phyloP scores from a whole-genome alignment of 2,888 invertebrate species.

The Liodrosophila aerea region DNA sequence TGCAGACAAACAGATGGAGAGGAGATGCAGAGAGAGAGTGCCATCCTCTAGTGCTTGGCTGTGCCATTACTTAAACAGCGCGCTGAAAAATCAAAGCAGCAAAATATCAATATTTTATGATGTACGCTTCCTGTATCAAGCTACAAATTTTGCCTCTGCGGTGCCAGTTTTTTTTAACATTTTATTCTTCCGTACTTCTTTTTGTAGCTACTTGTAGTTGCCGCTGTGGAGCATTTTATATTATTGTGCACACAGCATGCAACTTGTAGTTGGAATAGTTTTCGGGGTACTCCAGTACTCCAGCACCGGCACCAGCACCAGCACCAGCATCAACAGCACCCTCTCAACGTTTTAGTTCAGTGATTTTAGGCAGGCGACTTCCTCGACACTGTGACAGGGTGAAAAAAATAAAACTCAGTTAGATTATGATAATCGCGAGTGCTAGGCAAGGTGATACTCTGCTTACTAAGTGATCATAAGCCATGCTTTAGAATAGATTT shows the following conservation, averaged over 20 bases:
- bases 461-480: no score
- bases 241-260: constrained; percentile 60
- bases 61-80: constrained; percentile 72
- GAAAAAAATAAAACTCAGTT: constrained; percentile 14
- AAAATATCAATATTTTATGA: constrained; percentile 79
- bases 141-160: constrained; percentile 21
- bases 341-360: constrained; percentile 71
- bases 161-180: constrained; percentile 37
- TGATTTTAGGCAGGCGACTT: constrained; percentile 72
- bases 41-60: constrained; percentile 29
- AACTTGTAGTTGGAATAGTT: constrained; percentile 61
- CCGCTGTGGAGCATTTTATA: constrained; percentile 19
- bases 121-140: constrained; percentile 69
- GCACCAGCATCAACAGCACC: constrained; percentile 19
- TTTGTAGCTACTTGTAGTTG: constrained; percentile 4
- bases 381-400: constrained; percentile 46
- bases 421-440: not conserved
- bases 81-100: constrained; percentile 72
- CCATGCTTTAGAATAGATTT: no score
- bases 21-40: constrained; percentile 11
- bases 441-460: not conserved
- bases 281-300: no score
- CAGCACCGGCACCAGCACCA: no score
- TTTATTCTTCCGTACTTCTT: not conserved
- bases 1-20: constrained; percentile 6